Base-by-base conservation (phyloP, 2,797 vertebrate genomes). In the Helicolenus hilgendorfi region DNA sequence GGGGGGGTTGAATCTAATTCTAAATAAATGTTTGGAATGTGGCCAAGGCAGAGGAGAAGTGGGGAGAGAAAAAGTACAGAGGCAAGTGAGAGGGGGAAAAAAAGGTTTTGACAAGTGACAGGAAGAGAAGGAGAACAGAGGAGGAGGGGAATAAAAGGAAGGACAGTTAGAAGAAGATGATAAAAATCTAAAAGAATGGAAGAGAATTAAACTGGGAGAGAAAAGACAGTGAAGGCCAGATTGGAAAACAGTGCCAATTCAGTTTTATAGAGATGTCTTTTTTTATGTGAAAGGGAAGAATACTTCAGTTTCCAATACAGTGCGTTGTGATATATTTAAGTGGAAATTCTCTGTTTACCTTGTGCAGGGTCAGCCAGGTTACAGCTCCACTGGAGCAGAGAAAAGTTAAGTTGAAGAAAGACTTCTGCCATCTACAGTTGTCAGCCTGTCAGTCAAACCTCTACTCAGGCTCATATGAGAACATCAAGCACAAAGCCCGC, bases 61-160 rank as follows among this genome's bases (percentile, higher is more conserved):
- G 26, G 18, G 10, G 73, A 49, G 29, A 60, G 55, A 73, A 72
- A 56, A 27, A 69, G 75, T 84, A 41, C 33, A 76, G 79, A 60
- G 15, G 14, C 38, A 26, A 59, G 36, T 4, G 31, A 55, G 20
- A 49, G 68, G 33, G 31, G 15, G 49, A 49, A 72, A 72, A 87
- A 79, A 31, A 33, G 18, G 8, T 33, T 74, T 81, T 77, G 64
- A 89, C 72, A 85, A 74, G 64, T 83, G 87, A 91, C 70, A 85
- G 84, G 36, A 83, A 62, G 38, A 71, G 38, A 81, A 73, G 67
- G 73, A 77, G 45, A 80, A 53, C 49, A 83, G 53, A 68, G 26
- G 53, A 69, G 49, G 65, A 68, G 67, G 9, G 24, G 33, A 67
- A 83, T 81, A 59, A 85, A 78, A 84, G 4, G 18, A 77, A 36